Evolutionary conservation across 2,888 invertebrate species (phyloP).

Genomic region (Apotomis turbidana): DNA sequence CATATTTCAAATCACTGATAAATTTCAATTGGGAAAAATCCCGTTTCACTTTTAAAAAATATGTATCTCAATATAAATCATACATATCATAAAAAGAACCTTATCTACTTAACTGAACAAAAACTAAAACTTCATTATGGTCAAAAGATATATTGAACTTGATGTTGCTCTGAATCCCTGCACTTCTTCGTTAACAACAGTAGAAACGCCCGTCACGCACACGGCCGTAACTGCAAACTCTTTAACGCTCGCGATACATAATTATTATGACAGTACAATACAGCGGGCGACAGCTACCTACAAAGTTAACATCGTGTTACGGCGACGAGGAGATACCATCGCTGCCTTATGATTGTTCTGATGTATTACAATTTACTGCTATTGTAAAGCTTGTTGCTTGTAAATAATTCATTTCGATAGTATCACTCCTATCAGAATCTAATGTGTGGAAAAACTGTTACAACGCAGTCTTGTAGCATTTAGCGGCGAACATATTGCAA

Average conservation of each 20-base stretch:
- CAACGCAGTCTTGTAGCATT: not conserved
- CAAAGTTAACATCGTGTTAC: constrained; percentile 55
- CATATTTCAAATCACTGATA: no score
- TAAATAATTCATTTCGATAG: constrained; percentile 30
- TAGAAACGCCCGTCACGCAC: constrained; percentile 45
- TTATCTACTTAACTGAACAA: no score
- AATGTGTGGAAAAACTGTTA: constrained; percentile 14
- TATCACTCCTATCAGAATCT: not conserved
- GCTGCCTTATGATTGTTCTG: constrained; percentile 61
- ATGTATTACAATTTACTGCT: constrained; percentile 23
- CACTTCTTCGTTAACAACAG: not conserved
- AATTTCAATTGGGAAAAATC: no score
- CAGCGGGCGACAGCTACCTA: constrained; percentile 62
- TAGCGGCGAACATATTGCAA: not conserved
- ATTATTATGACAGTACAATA: constrained; percentile 81
- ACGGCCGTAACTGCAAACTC: constrained; percentile 60
- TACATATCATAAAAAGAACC: no score
- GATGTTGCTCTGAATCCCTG: no score
- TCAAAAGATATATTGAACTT: no score
- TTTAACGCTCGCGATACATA: constrained; percentile 73
- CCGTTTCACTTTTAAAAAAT: no score
- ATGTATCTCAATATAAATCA: no score
- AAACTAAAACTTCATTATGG: no score
- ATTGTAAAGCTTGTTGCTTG: constrained; percentile 24
- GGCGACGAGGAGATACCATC: constrained; percentile 61